Conservation (phyloP, 2,113 vertebrate species). For the Struthidea cinerea region DNA sequence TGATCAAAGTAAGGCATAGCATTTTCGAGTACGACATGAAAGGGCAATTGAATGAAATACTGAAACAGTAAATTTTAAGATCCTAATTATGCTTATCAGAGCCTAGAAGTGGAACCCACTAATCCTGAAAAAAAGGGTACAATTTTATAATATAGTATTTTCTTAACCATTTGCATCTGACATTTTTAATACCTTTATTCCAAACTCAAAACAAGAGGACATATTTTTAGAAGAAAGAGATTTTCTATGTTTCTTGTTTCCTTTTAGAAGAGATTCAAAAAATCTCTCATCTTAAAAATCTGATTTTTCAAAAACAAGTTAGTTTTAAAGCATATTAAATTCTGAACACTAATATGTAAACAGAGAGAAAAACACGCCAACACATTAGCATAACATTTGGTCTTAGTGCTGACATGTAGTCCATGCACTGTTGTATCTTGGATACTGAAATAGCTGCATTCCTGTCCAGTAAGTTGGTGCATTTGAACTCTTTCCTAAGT, state of each 20-base stretch:
- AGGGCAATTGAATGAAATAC: not conserved
- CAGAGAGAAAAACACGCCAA: not conserved
- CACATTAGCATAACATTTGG: not conserved
- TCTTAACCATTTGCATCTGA: not conserved
- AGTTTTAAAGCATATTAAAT: not conserved
- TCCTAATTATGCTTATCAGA: not conserved
- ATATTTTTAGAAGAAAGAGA: not conserved
- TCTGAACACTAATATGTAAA: not conserved
- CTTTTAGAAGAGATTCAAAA: not conserved
- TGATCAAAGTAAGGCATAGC: not conserved
- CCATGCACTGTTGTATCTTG: conserved; percentile 19
- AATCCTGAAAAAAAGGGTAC: not conserved
- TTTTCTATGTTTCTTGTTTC: not conserved
- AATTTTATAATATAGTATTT: not conserved
- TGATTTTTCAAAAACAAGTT: not conserved
- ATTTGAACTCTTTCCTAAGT: conserved; percentile 73
- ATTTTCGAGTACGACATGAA: not conserved
- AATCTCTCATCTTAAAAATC: not conserved
- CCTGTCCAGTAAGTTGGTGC: not conserved
- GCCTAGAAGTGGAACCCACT: not conserved
- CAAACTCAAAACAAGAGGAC: not conserved
- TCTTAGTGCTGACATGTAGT: not conserved
- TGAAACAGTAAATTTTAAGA: not conserved
- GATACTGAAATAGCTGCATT: conserved; percentile 36
- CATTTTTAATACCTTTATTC: not conserved